Evolutionary conservation across 2,888 invertebrate genomes (phyloP), one percentile per base, ranked within the genome.

Genomic region (Drosophila vallismaia): DNA sequence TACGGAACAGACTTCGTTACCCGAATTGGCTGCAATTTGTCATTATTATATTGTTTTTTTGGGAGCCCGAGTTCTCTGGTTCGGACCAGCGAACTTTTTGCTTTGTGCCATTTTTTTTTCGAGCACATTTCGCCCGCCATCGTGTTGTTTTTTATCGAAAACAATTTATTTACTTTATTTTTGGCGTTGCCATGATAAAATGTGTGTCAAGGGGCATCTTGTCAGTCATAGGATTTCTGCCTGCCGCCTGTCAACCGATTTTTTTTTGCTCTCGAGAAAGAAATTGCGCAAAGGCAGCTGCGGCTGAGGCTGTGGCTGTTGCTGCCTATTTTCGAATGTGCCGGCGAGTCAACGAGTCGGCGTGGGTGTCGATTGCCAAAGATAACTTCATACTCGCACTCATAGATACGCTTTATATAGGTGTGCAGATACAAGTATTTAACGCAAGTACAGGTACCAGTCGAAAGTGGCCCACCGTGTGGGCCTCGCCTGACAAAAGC

Each of bases 161-260:
- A 71, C 58, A 67, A 71, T 85, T 87, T 81, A 75, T 79, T 66
- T 67, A 59, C 45, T 71, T 75, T 70, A 60, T 64, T 63, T 56
- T 70, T 68, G 54, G 63, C 74, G 81, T 81, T 74, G 85, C 88
- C 75, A 75, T 60, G 88, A 76, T 78, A 76, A 78, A 86, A 87
- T 88, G 84, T 87, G 71, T 89, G 87, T 87, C 87, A 87, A 87
- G 87, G 87, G 79, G 87, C 84, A 87, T 75, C 84, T 83, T 88
- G 86, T 83, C 77, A 82, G 80, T 87, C 86, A 83, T 66, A 79
- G 69, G 77, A 86, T 83, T 86, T 82, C 67, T 63, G 54, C 51
- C 51, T 59, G 42, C 64, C 72, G 42, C 64, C 73, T 79, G 85
- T 88, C 85, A 81, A 88, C 71, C 64, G 53, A 7, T 42, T 54